These are phyloP conservation scores for Aphis craccivora DNA, from an alignment of 1,140 invertebrate genomes.

Conservation along the genomic window DNA sequence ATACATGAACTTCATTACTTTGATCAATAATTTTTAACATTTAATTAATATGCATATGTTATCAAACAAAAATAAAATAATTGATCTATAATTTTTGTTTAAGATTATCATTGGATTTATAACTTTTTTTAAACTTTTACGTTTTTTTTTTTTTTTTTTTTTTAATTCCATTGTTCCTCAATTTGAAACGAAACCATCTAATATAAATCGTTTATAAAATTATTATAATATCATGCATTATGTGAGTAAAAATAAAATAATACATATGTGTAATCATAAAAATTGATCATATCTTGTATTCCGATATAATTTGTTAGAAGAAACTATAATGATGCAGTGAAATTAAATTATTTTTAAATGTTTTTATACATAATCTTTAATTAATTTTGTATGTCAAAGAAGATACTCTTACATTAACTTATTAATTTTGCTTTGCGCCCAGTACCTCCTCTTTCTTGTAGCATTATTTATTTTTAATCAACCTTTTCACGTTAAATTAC, in stretches of 20 bases:
- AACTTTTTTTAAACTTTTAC: too few species aligned
- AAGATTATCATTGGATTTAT: too few species aligned
- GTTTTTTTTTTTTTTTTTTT: too few species aligned
- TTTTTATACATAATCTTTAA: neutral
- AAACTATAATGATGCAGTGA: neutral
- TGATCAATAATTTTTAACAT: too few species aligned
- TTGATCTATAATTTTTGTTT: too few species aligned
- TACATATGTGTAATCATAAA: neutral
- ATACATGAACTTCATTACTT: too few species aligned
- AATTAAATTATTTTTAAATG: neutral
- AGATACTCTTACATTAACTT: constrained; percentile 31
- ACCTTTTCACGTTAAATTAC: constrained; percentile 17
- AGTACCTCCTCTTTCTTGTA: constrained; percentile 44
- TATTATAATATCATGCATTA: too few species aligned
- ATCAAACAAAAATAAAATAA: too few species aligned
- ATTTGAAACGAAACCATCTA: too few species aligned
- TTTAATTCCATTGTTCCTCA: too few species aligned
- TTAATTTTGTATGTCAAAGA: constrained; percentile 26
- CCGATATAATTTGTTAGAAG: neutral
- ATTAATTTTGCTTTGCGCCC: neutral
- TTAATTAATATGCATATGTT: too few species aligned
- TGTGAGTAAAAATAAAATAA: neutral
- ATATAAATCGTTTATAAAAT: too few species aligned
- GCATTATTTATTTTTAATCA: constrained; percentile 40
- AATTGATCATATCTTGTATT: neutral